Percentiles rank a stretch among this genome's conserved stretches.
phyloP scores from a whole-genome alignment of 2,113 vertebrate species.

The Cercopithecus mona region DNA sequence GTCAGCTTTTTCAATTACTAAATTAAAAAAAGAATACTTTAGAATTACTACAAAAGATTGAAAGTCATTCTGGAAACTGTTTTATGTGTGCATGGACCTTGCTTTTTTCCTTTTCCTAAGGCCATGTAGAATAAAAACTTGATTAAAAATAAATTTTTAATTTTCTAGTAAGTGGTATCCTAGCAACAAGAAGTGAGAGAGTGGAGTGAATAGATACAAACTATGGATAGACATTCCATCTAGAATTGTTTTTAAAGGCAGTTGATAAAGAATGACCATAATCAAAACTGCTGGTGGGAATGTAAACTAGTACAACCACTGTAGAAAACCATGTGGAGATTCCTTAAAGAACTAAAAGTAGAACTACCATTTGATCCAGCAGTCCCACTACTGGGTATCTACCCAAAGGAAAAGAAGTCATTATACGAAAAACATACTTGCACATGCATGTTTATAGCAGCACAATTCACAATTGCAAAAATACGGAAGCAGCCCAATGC shows the following conservation, averaged over 20 bases:
- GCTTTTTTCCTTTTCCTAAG: constrained; percentile 41
- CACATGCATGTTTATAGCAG: too few species aligned
- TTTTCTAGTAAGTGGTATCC: constrained; percentile 56
- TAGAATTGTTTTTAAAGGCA: not conserved
- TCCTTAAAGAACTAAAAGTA: too few species aligned
- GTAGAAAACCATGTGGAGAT: too few species aligned
- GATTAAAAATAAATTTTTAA: constrained; percentile 67
- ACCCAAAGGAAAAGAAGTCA: too few species aligned
- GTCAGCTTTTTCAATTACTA: not conserved
- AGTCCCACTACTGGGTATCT: too few species aligned
- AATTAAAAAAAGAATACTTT: constrained; percentile 42
- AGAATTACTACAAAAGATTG: not conserved
- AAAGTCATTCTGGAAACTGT: not conserved
- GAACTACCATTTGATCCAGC: too few species aligned
- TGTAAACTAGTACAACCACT: too few species aligned
- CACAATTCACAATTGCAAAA: too few species aligned
- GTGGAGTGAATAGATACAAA: not conserved
- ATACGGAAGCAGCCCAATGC: too few species aligned
- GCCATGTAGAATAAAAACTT: constrained; percentile 48
- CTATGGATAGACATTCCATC: not conserved
- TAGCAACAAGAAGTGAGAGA: constrained; percentile 67
- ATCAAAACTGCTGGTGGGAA: too few species aligned
- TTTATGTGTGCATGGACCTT: not conserved
- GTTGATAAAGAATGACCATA: not conserved
- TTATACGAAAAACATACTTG: too few species aligned